phyloP scores from a whole-genome alignment of 2,888 invertebrate genomes.

The Amblyjoppa proteus region DNA sequence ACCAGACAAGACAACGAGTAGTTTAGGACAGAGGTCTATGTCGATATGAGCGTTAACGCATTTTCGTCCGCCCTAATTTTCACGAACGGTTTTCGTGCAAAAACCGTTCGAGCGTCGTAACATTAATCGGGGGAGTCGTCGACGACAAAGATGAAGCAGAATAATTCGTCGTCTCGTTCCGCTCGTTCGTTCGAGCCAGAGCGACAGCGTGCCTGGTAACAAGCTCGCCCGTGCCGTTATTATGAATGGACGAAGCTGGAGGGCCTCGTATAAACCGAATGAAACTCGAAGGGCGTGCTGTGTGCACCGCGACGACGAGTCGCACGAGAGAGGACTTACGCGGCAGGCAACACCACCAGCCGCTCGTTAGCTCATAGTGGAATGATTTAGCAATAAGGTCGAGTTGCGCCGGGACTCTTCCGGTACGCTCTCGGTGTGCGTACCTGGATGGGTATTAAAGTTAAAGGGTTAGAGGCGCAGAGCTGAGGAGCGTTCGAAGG shows the following conservation, averaged over 20 bases:
- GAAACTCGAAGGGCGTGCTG: conserved; percentile 38
- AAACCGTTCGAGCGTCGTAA: background rate
- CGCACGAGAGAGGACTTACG: background rate
- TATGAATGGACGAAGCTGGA: conserved; percentile 25
- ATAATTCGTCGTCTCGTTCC: background rate
- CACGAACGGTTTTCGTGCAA: background rate
- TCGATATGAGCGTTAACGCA: no score
- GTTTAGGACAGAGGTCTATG: no score
- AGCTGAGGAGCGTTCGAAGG: conserved; percentile 5
- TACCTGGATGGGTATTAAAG: conserved; percentile 3
- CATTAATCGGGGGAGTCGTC: conserved; percentile 24
- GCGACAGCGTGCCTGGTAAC: background rate
- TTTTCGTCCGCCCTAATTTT: background rate
- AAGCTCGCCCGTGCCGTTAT: conserved; percentile 13
- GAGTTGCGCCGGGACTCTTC: conserved; percentile 19
- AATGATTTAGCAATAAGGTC: conserved; percentile 62
- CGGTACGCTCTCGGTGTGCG: background rate
- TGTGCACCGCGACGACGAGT: conserved; percentile 7
- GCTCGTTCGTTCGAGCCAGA: background rate
- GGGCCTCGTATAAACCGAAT: conserved; percentile 22
- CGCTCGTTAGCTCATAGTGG: conserved; percentile 38
- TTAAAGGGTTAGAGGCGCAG: background rate
- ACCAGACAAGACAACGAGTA: no score
- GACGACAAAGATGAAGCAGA: conserved; percentile 21
- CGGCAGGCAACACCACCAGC: background rate